phyloP scores from a whole-genome alignment of 2,888 invertebrate genomes.

The Koerneria pararmatus region DNA sequence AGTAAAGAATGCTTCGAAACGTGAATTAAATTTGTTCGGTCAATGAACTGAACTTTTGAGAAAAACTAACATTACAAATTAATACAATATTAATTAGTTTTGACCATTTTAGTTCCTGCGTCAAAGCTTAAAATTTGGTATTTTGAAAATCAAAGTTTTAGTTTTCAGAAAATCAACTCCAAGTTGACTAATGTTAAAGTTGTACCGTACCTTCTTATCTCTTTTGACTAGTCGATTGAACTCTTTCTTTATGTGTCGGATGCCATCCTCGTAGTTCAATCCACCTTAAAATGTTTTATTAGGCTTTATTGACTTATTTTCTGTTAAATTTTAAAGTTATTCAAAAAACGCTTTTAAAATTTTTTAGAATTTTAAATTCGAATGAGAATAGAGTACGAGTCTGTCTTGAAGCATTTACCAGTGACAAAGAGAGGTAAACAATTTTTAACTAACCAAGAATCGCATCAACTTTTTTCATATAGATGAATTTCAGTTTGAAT shows the following conservation, averaged over 20 bases:
- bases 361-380: background rate
- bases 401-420: too few relatives aligned
- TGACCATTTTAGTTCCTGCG: background rate
- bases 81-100: background rate
- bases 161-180: constrained; percentile 6
- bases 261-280: constrained; percentile 36
- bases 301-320: background rate
- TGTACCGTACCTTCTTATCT: constrained; percentile 6
- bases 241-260: constrained; percentile 33
- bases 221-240: constrained; percentile 19
- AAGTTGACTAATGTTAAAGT: too few relatives aligned
- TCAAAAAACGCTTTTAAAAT: background rate
- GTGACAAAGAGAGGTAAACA: too few relatives aligned
- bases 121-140: background rate
- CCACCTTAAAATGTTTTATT: constrained; percentile 33
- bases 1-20: too few relatives aligned
- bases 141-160: background rate
- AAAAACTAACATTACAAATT: too few relatives aligned
- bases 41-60: too few relatives aligned
- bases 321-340: background rate
- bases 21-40: too few relatives aligned
- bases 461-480: too few relatives aligned
- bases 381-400: background rate
- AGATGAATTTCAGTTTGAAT: too few relatives aligned
- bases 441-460: too few relatives aligned